Evolutionary conservation across 1,140 invertebrate species (phyloP).

Genomic region (Acromyrmex echinatior): DNA sequence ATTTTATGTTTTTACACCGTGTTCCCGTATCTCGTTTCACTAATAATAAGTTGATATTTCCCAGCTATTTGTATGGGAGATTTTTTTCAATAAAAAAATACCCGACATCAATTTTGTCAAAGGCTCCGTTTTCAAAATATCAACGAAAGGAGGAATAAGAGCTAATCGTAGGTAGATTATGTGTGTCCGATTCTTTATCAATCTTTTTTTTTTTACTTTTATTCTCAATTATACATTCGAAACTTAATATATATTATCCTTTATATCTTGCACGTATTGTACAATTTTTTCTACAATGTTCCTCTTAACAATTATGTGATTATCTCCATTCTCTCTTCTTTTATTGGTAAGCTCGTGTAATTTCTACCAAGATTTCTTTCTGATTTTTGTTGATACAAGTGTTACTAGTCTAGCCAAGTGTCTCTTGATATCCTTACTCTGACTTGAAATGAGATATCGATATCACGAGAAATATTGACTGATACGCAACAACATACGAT

Average conservation of each 20-base stretch:
- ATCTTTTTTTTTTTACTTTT: not conserved
- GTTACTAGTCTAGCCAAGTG: slow-evolving; percentile 40
- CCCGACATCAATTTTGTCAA: not conserved
- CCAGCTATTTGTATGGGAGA: not conserved
- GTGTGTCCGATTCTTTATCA: not conserved
- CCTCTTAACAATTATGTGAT: not conserved
- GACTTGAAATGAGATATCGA: slow-evolving; percentile 27
- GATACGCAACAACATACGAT: not conserved
- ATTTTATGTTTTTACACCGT: not conserved
- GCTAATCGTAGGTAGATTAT: not conserved
- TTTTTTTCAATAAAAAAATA: not conserved
- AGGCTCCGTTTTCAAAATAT: not conserved
- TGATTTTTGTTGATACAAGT: slow-evolving; percentile 63
- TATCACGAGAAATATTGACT: slow-evolving; percentile 4
- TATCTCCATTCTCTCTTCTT: not conserved
- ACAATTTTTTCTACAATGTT: not conserved
- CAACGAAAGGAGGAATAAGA: not conserved
- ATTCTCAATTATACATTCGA: not conserved
- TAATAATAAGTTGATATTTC: not conserved
- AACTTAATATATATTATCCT: not conserved
- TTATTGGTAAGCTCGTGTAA: slow-evolving; percentile 8
- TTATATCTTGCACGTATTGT: not conserved
- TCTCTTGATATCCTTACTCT: not conserved
- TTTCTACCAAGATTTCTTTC: slow-evolving; percentile 48
- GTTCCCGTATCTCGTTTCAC: not conserved